Conservation (phyloP, 2,113 vertebrate genomes). For the Thamnaconus septentrionalis region DNA sequence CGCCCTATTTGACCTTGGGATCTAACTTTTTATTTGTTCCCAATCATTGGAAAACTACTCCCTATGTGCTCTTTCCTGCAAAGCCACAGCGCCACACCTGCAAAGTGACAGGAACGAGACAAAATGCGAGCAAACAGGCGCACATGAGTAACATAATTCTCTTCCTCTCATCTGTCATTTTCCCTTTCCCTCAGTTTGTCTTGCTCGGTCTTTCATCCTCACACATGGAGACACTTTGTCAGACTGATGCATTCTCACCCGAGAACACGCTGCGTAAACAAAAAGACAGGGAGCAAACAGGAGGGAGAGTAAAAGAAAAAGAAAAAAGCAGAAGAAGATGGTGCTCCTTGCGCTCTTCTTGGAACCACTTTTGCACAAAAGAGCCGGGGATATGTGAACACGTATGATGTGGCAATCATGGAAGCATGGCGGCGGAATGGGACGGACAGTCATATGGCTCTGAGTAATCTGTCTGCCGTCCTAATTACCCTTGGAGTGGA, state of each 20-base stretch:
- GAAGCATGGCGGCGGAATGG: background rate
- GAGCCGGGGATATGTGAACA: too few relatives aligned
- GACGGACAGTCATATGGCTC: slow-evolving; percentile 23
- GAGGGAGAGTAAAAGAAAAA: slow-evolving; percentile 9
- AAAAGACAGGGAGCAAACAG: slow-evolving; percentile 25
- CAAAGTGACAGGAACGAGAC: background rate
- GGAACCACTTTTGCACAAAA: background rate
- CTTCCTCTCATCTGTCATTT: slow-evolving; percentile 25
- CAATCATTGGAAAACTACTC: too few relatives aligned
- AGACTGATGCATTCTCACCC: slow-evolving; percentile 25
- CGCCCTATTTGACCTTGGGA: too few relatives aligned
- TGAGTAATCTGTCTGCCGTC: slow-evolving; percentile 51
- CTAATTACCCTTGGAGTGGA: slow-evolving; percentile 52
- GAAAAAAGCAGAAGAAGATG: too few relatives aligned
- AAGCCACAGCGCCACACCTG: too few relatives aligned
- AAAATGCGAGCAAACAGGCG: background rate
- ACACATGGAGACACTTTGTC: slow-evolving; percentile 43
- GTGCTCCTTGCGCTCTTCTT: background rate
- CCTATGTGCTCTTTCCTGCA: too few relatives aligned
- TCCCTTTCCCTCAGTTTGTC: slow-evolving; percentile 34
- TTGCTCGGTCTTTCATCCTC: slow-evolving; percentile 34
- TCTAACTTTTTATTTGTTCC: too few relatives aligned
- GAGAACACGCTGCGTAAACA: slow-evolving; percentile 18
- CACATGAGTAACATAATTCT: slow-evolving; percentile 23
- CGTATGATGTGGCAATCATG: background rate